phyloP scores from a whole-genome alignment of 2,888 invertebrate species.

The Protodeltote pygarga region DNA sequence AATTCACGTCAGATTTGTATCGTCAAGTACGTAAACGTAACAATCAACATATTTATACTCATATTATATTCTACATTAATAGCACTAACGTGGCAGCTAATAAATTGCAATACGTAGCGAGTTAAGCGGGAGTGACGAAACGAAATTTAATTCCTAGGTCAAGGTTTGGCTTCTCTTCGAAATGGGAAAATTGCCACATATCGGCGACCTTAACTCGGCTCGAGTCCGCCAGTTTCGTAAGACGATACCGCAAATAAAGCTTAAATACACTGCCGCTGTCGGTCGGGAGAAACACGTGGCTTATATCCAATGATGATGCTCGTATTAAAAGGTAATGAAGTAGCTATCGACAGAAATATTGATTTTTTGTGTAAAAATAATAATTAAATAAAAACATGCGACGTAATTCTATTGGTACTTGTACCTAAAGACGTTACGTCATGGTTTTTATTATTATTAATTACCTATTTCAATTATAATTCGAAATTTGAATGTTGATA shows the following conservation, averaged over 20 bases:
- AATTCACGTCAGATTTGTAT: constrained; percentile 25
- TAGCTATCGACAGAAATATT: constrained; percentile 7
- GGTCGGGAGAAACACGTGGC: constrained; percentile 33
- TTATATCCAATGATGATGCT: constrained; percentile 5
- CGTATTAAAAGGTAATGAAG: constrained; percentile 19
- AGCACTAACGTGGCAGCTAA: constrained; percentile 43
- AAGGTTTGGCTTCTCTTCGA: constrained; percentile 84
- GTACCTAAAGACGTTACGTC: too few relatives aligned
- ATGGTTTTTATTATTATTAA: constrained; percentile 18
- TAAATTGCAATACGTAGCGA: constrained; percentile 67
- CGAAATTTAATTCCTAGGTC: constrained; percentile 83
- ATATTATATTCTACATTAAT: constrained; percentile 23
- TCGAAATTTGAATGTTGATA: constrained; percentile 20
- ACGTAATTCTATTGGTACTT: constrained; percentile 9
- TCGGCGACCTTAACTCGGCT: constrained; percentile 79
- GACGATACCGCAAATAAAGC: constrained; percentile 63
- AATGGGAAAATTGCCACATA: constrained; percentile 86
- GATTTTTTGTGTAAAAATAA: constrained; percentile 23
- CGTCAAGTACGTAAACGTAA: constrained; percentile 13
- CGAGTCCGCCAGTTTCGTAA: constrained; percentile 76
- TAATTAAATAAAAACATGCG: constrained; percentile 17
- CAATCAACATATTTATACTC: constrained; percentile 20
- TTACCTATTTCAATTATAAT: constrained; percentile 15
- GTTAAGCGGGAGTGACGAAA: constrained; percentile 74
- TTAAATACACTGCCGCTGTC: constrained; percentile 51